Evolutionary conservation across 2,113 vertebrate species (phyloP), one percentile per base, ranked within the genome.

Genomic region (Puma concolor): DNA sequence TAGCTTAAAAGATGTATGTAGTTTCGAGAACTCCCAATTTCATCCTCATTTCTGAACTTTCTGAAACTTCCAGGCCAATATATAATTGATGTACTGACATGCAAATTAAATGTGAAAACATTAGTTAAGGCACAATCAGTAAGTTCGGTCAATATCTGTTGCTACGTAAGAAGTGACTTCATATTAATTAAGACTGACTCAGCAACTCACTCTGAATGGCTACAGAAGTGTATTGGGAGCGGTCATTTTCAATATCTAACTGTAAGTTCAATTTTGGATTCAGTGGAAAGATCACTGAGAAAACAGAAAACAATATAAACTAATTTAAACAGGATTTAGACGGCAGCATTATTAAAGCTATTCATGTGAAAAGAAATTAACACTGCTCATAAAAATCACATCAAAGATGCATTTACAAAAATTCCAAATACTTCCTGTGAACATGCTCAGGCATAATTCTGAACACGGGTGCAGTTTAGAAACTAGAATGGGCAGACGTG

Each of bases 301-400:
- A 98, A 98, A 97, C 77, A 93, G 97, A 92, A 97, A 98, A 98
- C 98, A 97, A 94, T 82, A 96, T 97, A 98, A 98, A 98, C 96
- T 97, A 98, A 98, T 98, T 98, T 98, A 98, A 98, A 95, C 85
- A 97, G 97, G 97, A 91, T 87, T 97, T 95, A 95, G 96, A 97
- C 82, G 89, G 87, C 72, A 69, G 97, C 93, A 77, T 96, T 97
- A 98, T 98, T 98, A 97, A 97, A 98, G 95, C 67, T 77, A 63
- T 97, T 98, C 96, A 96, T 97, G 98, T 88, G 93, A 97, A 98
- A 98, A 98, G 93, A 97, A 98, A 98, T 96, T 97, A 98, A 98
- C 97, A 96, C 74, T 77, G 91, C 94, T 98, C 95, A 97, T 97
- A 98, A 98, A 98, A 97, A 98, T 98, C 96, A 94, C 94, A 95